Evolutionary conservation across 2,797 vertebrate genomes (phyloP).

Genomic region (Oophaga sylvatica): DNA sequence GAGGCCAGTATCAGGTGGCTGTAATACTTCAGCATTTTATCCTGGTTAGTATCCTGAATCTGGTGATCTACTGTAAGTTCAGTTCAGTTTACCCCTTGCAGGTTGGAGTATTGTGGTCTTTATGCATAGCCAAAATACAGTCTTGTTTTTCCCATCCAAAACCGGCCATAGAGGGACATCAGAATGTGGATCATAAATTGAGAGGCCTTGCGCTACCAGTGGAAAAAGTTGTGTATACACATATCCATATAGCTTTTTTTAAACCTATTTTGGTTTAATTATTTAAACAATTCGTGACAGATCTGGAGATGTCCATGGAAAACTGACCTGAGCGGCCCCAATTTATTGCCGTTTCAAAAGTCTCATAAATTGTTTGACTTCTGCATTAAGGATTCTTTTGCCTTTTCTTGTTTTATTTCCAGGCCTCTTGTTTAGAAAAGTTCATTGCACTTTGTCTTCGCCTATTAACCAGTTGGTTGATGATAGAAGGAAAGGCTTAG

Average conservation of each 20-base stretch:
- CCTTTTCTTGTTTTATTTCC: constrained; percentile 6
- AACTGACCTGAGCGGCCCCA: background rate
- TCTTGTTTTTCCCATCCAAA: background rate
- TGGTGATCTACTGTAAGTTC: background rate
- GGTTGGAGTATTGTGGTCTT: background rate
- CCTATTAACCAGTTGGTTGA: background rate
- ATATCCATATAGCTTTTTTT: background rate
- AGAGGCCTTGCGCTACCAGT: background rate
- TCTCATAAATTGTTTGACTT: background rate
- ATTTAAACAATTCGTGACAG: background rate
- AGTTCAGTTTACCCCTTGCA: background rate
- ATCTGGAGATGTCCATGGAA: background rate
- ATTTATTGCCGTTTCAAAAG: background rate
- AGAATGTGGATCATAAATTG: background rate
- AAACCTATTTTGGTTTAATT: background rate
- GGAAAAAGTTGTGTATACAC: background rate
- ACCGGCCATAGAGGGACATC: no score
- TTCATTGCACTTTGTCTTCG: constrained; percentile 1
- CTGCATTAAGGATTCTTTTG: background rate
- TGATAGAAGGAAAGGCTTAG: background rate
- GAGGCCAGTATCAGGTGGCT: background rate
- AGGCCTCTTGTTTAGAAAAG: background rate
- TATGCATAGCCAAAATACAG: background rate
- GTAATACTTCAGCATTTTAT: background rate
- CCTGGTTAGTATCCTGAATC: background rate